A percentile compares a stretch with the other conserved stretches of the same genome.
These are phyloP conservation scores for Nephila pilipes DNA, from an alignment of 1,140 invertebrate species.

Conservation along the genomic window DNA sequence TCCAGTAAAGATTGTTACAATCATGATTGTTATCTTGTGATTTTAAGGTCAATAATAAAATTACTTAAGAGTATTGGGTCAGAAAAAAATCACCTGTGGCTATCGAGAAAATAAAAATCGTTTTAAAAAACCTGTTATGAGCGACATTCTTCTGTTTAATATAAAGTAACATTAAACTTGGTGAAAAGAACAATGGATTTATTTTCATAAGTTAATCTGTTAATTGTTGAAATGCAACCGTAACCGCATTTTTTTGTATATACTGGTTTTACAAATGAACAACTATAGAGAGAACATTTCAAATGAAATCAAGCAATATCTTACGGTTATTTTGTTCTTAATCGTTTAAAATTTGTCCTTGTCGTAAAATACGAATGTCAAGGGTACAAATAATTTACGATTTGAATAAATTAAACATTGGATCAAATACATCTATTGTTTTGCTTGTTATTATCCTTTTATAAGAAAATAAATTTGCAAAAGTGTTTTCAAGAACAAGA, in stretches of 20 bases:
- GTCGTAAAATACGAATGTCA: neutral
- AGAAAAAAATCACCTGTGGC: neutral
- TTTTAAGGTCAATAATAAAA: neutral
- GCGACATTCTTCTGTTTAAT: neutral
- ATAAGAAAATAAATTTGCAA: no score
- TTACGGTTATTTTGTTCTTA: neutral
- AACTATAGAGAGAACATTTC: no score
- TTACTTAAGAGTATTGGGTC: neutral
- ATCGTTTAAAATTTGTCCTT: neutral
- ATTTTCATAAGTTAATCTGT: neutral
- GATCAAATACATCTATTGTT: no score
- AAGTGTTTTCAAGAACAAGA: no score
- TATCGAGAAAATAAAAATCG: neutral
- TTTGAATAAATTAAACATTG: no score
- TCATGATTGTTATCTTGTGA: neutral
- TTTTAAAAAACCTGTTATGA: neutral
- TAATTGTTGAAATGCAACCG: neutral
- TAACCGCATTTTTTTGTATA: neutral
- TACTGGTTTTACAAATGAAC: neutral
- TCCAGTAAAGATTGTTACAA: neutral
- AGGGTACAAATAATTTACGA: neutral
- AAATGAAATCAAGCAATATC: neutral
- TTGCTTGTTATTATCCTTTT: no score
- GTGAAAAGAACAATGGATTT: neutral
- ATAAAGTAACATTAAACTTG: neutral